A percentile compares a stretch with the other conserved stretches of the same genome.
These are phyloP conservation scores for Anoplophora glabripennis DNA, from an alignment of 1,140 invertebrate genomes.

Conservation along the genomic window DNA sequence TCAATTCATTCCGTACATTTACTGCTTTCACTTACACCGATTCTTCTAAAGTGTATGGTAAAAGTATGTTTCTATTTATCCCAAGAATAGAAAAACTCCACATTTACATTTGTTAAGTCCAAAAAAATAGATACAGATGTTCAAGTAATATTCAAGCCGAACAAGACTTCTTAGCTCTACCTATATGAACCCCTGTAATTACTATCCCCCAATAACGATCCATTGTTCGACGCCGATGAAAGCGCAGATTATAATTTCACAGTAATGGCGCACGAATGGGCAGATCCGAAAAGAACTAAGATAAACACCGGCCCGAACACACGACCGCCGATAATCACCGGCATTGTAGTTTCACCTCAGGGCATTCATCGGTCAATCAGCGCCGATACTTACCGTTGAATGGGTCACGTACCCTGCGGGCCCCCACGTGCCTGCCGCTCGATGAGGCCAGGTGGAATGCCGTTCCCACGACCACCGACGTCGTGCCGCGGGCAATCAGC, in stretches of 20 bases:
- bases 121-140: no score
- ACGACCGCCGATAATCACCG: conserved; percentile 38
- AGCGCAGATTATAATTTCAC: background rate
- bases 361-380: conserved; percentile 42
- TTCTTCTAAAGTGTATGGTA: no score
- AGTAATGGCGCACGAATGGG: conserved; percentile 12
- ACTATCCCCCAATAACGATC: no score
- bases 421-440: conserved; percentile 33
- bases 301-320: conserved; percentile 30
- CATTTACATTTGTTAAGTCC: no score
- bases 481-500: conserved; percentile 29
- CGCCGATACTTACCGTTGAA: conserved; percentile 41
- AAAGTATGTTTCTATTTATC: no score
- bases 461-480: conserved; percentile 31
- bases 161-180: no score
- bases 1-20: no score
- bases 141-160: no score
- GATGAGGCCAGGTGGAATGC: conserved; percentile 36
- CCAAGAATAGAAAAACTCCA: no score
- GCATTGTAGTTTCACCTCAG: conserved; percentile 37
- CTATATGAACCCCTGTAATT: no score
- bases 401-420: conserved; percentile 34
- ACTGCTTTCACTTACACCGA: no score
- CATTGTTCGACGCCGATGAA: no score
- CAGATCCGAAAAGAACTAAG: conserved; percentile 18